Conservation (phyloP, 2,888 invertebrate genomes). For the Prosapia bicincta region DNA sequence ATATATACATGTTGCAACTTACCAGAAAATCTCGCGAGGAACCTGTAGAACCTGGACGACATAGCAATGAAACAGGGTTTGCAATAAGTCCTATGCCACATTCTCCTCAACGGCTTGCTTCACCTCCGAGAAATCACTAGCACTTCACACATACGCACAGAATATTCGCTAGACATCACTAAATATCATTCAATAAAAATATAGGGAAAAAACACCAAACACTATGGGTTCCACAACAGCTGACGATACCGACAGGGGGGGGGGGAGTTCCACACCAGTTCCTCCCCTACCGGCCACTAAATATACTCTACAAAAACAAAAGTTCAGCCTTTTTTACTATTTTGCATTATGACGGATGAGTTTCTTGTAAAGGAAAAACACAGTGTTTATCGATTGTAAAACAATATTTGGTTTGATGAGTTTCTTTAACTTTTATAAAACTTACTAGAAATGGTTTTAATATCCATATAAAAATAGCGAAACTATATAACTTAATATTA, state of each 20-base stretch:
- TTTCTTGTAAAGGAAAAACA: neutral
- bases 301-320: neutral
- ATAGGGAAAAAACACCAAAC: neutral
- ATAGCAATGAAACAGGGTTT: conserved; percentile 8
- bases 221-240: neutral
- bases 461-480: neutral
- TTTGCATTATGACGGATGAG: neutral
- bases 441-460: neutral
- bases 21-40: conserved; percentile 60
- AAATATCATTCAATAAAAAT: neutral
- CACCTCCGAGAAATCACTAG: neutral
- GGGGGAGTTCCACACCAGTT: neutral
- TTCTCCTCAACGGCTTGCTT: neutral
- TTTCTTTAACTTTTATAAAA: neutral
- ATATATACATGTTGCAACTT: conserved; percentile 41
- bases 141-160: neutral
- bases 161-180: neutral
- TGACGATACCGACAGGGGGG: neutral
- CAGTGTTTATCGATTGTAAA: neutral
- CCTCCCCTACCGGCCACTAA: neutral
- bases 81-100: neutral
- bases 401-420: neutral
- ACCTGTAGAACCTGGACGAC: conserved; percentile 41
- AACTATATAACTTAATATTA: neutral
- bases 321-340: neutral